A percentile compares a stretch with the other conserved stretches of the same genome.
Conservation (phyloP, 2,113 vertebrate species). For the Mirounga angustirostris region DNA sequence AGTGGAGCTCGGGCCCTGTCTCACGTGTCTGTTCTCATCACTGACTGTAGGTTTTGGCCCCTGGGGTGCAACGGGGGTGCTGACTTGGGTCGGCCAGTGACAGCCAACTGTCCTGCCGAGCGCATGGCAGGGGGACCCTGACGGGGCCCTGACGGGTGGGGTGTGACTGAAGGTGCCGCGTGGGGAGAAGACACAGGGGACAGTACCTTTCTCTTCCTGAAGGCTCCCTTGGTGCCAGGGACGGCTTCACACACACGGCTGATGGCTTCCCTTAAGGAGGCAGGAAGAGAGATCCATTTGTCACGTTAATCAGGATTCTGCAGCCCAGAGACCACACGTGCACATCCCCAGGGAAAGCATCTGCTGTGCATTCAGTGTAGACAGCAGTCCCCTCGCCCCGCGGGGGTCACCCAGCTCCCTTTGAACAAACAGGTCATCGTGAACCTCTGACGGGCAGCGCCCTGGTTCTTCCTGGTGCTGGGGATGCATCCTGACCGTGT, state of each 20-base stretch:
- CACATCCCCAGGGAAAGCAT: neutral
- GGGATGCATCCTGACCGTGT: too few species aligned
- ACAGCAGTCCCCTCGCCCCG: neutral
- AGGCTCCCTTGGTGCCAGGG: constrained; percentile 95
- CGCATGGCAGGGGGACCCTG: neutral
- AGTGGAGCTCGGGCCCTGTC: too few species aligned
- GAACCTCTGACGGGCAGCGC: neutral
- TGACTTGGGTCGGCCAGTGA: neutral
- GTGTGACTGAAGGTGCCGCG: neutral
- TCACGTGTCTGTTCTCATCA: too few species aligned
- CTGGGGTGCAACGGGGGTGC: too few species aligned
- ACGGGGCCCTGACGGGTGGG: neutral
- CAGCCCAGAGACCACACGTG: neutral
- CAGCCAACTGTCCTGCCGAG: too few species aligned
- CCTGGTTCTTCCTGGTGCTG: neutral
- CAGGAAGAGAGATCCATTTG: constrained; percentile 74
- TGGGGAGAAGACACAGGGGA: neutral
- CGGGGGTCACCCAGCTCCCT: neutral
- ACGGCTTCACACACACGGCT: constrained; percentile 97
- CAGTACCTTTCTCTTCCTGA: constrained; percentile 97
- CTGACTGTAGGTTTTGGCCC: neutral
- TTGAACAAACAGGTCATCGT: neutral
- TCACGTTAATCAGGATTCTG: neutral
- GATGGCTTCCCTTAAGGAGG: constrained; percentile 95
- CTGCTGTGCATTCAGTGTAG: neutral